Percentiles rank a stretch among this genome's conserved stretches.
phyloP scores from a whole-genome alignment of 2,113 vertebrate genomes.

The Nibea albiflora region DNA sequence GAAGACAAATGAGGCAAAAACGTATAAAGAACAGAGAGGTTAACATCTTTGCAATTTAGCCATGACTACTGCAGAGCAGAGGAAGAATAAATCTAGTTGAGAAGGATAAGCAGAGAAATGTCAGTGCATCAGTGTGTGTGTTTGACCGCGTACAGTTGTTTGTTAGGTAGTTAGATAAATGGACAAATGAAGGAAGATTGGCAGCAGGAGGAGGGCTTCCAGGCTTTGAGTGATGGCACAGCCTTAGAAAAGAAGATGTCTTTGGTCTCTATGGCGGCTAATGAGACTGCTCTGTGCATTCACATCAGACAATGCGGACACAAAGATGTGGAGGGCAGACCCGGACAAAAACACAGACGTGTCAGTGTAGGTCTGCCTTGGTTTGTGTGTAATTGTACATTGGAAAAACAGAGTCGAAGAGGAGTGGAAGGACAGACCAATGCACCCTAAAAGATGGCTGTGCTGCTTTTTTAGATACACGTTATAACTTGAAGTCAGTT shows the following conservation, averaged over 20 bases:
- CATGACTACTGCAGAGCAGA: constrained; percentile 18
- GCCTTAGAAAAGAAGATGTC: constrained; percentile 64
- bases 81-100: neutral
- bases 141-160: constrained; percentile 18
- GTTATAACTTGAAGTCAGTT: neutral
- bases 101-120: constrained; percentile 43
- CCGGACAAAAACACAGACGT: constrained; percentile 14
- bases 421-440: neutral
- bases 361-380: neutral
- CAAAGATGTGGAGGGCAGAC: constrained; percentile 6
- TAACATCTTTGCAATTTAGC: constrained; percentile 41
- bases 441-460: neutral
- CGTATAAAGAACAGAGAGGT: constrained; percentile 26
- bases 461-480: neutral
- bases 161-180: constrained; percentile 58
- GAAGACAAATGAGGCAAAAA: constrained; percentile 12
- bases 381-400: neutral
- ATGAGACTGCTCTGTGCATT: constrained; percentile 41
- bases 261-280: constrained; percentile 65
- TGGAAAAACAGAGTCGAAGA: neutral
- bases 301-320: constrained; percentile 21
- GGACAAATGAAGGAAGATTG: constrained; percentile 42
- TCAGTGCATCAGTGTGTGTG: constrained; percentile 25
- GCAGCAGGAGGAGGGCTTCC: constrained; percentile 45
- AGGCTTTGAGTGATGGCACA: constrained; percentile 46